phyloP scores from a whole-genome alignment of 1,140 invertebrate species.

The Eumaeus atala region DNA sequence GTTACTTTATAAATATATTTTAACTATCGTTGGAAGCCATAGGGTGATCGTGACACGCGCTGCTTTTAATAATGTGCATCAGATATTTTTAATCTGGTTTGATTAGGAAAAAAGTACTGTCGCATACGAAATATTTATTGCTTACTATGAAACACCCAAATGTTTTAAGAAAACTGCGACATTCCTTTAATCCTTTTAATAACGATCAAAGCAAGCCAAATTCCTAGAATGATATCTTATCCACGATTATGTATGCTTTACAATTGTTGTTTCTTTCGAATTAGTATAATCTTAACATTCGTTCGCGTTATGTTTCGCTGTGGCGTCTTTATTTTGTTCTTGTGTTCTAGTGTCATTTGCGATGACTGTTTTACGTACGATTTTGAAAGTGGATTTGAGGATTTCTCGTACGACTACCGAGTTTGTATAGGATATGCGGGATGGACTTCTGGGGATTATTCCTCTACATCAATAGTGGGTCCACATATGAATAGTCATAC shows the following conservation, averaged over 20 bases:
- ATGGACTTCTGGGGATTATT: slow-evolving; percentile 4
- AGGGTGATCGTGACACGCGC: too few relatives aligned
- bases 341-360: neutral
- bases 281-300: slow-evolving; percentile 2
- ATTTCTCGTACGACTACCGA: slow-evolving; percentile 1
- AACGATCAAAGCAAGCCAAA: neutral
- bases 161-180: too few relatives aligned
- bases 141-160: too few relatives aligned
- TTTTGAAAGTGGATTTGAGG: slow-evolving; percentile 12
- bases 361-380: slow-evolving; percentile 9
- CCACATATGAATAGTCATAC: neutral
- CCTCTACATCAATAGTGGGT: neutral
- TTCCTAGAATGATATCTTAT: slow-evolving; percentile 14
- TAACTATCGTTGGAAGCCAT: too few relatives aligned
- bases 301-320: slow-evolving; percentile 2
- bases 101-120: too few relatives aligned
- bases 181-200: too few relatives aligned
- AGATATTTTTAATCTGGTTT: too few relatives aligned
- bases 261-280: neutral
- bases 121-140: too few relatives aligned
- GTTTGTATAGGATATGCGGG: slow-evolving; percentile 2
- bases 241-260: neutral
- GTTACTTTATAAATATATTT: too few relatives aligned
- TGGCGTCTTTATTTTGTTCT: neutral
- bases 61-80: too few relatives aligned